A percentile compares a stretch with the other conserved stretches of the same genome.
Evolutionary conservation across 1,140 invertebrate species (phyloP).

Genomic region (Mizuhopecten yessoensis): DNA sequence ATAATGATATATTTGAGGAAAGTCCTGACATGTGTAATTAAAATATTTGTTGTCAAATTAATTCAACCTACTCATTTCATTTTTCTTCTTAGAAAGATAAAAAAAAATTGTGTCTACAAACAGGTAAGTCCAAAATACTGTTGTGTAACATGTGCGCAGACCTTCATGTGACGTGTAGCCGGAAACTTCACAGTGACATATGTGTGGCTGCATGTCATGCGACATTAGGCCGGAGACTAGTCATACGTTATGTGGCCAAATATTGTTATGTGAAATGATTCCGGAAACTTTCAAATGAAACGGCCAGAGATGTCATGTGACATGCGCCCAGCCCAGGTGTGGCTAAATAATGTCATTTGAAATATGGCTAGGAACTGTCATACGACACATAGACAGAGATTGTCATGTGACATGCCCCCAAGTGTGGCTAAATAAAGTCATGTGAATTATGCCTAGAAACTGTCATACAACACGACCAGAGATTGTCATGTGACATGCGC

Average conservation of each 20-base stretch:
- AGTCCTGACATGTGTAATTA: too few species aligned
- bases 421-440: too few species aligned
- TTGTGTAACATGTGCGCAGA: neutral
- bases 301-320: neutral
- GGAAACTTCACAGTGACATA: neutral
- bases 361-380: neutral
- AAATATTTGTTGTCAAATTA: too few species aligned
- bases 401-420: too few species aligned
- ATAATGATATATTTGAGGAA: too few species aligned
- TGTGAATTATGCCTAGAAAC: neutral
- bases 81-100: too few species aligned
- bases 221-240: neutral
- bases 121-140: too few species aligned
- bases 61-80: too few species aligned
- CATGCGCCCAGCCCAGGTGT: too few species aligned
- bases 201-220: neutral
- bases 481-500: neutral
- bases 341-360: too few species aligned
- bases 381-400: neutral
- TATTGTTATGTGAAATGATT: neutral
- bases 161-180: neutral
- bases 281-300: neutral
- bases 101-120: too few species aligned
- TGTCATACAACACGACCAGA: neutral
- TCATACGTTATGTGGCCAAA: too few species aligned